phyloP scores from a whole-genome alignment of 2,113 vertebrate species.

The Periophthalmus modestus region DNA sequence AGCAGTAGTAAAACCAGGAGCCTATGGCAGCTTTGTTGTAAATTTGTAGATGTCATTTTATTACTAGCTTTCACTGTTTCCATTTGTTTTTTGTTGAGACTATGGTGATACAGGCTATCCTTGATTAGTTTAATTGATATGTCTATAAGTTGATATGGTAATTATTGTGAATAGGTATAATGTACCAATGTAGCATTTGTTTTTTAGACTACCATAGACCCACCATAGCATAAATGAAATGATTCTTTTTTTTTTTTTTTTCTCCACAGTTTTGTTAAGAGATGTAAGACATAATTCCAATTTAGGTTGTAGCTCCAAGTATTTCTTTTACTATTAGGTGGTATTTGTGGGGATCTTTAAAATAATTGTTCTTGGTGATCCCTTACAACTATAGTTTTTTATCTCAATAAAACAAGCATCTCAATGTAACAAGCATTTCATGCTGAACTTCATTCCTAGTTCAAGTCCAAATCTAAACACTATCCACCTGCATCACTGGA shows the following conservation, averaged over 20 bases:
- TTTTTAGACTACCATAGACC: not conserved
- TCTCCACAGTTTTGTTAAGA: not conserved
- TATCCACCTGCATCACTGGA: not conserved
- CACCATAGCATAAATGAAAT: not conserved
- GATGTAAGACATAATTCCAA: no score
- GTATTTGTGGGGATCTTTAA: not conserved
- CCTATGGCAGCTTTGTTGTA: not conserved
- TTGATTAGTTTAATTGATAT: not conserved
- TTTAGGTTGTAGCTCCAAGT: not conserved
- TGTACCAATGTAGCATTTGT: not conserved
- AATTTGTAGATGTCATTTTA: not conserved
- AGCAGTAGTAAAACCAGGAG: conserved; percentile 1
- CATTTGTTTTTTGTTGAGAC: no score
- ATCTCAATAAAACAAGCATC: not conserved
- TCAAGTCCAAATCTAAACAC: not conserved
- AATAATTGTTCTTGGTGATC: not conserved
- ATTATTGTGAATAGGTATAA: not conserved
- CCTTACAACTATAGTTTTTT: not conserved
- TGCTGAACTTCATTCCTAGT: not conserved
- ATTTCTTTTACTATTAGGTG: not conserved
- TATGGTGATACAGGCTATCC: no score
- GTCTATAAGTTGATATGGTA: not conserved
- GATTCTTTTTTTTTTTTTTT: no score
- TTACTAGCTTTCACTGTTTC: no score
- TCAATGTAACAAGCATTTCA: not conserved